Base-by-base conservation (phyloP, 2,888 invertebrate species). In the Salpingus planirostris region DNA sequence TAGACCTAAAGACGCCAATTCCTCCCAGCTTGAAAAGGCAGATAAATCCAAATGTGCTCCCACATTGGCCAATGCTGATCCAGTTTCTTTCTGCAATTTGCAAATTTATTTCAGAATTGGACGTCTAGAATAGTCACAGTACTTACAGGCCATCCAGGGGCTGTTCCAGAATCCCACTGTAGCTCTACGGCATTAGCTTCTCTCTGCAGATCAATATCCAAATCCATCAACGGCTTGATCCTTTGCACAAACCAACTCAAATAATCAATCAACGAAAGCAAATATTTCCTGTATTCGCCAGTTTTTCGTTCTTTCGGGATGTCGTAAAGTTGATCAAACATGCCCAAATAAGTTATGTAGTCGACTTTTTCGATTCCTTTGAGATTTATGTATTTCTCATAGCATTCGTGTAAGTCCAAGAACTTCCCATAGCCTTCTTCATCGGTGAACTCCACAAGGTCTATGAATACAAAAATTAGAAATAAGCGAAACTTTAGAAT, bases 381-480 rank as follows among this genome's bases (percentile, higher is more conserved):
- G 15, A 99, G 69, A 64, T 99, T 99, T 15, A 97, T 80, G 60
- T 87, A 99, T 56, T 88, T 89, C 54, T 90, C 91, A 64, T 91
- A 96, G 55, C 93, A 90, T 60, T 92, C 89, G 65, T 98, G 95
- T 24, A 99, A 71, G 67, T 99, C 98, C 31, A 99, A 70, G 67
- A 93, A 99, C 62, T 91, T 91, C 8, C 98, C 98, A 66, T 96
- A 98, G 1, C 97, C 97, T 67, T 99, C 98, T 66, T 99, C 98
- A 66, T 98, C 98, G 3, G 92, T 89, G 59, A 99, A 99, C 51
- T 96, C 95, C 2, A 93, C 90, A 45, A 96, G 74, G 60, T 81
- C 78, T 76, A 51, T 29, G 64, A 47, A 21, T 24, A 23, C 8
- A 33, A 25, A 29, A 7, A 8, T 5, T 25, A 25, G 15, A 31